These are phyloP conservation scores for Sebastes kiyomatsui DNA, from an alignment of 2,797 vertebrate species.

Conservation along the genomic window DNA sequence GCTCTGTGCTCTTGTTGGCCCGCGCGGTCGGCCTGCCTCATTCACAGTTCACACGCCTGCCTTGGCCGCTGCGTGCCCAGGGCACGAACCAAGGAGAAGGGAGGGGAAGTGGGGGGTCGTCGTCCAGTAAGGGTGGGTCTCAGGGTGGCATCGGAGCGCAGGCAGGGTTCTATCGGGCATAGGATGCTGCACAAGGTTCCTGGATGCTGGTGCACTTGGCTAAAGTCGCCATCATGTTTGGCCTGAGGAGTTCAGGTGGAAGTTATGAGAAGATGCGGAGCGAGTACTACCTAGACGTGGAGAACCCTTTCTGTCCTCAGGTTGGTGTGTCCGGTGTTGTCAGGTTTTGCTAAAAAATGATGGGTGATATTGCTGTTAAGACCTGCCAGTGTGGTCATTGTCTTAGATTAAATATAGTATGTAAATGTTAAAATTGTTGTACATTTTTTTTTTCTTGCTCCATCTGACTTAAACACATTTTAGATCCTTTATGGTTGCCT, in stretches of 20 bases:
- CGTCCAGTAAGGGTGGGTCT: constrained; percentile 56
- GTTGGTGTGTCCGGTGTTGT: constrained; percentile 61
- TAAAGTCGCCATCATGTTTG: constrained; percentile 86
- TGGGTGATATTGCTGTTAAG: not conserved
- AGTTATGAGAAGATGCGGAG: constrained; percentile 85
- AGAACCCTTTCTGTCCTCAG: constrained; percentile 82
- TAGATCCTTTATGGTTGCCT: not conserved
- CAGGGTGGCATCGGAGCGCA: constrained; percentile 54
- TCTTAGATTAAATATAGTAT: not conserved
- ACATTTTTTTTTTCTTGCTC: not conserved
- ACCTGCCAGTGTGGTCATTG: not conserved
- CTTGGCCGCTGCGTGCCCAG: constrained; percentile 64
- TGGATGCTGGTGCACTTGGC: constrained; percentile 81
- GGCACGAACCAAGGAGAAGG: constrained; percentile 43
- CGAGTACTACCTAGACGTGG: constrained; percentile 78
- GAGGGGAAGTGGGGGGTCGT: constrained; percentile 3
- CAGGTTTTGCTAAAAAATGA: constrained; percentile 1
- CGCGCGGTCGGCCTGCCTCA: constrained; percentile 64
- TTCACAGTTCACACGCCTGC: constrained; percentile 81
- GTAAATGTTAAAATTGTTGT: not conserved
- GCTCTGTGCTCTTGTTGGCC: constrained; percentile 78
- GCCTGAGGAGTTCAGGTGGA: constrained; percentile 82
- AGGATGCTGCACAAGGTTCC: constrained; percentile 78
- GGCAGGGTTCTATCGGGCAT: constrained; percentile 55
- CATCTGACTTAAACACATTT: not conserved